These are phyloP conservation scores for Enteromius anoplus DNA, from an alignment of 2,797 vertebrate genomes.

Conservation along the genomic window DNA sequence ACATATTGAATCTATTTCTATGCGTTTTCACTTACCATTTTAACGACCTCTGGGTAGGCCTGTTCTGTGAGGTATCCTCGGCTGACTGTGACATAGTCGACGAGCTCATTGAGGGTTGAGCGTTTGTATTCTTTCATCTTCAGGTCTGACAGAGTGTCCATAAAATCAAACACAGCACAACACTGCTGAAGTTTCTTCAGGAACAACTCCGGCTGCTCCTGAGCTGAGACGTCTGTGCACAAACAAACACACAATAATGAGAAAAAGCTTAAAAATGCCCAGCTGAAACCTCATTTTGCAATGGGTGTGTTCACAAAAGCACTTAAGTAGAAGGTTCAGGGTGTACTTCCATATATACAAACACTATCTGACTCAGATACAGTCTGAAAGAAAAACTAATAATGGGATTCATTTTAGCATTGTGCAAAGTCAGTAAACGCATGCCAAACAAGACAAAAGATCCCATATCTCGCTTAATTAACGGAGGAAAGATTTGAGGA, in stretches of 20 bases:
- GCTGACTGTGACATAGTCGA: slow-evolving; percentile 99
- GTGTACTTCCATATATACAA: slow-evolving; percentile 13
- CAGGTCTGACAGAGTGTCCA: slow-evolving; percentile 99
- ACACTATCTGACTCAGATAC: background rate
- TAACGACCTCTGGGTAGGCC: slow-evolving; percentile 99
- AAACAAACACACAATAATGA: background rate
- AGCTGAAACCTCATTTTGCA: background rate
- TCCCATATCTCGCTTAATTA: background rate
- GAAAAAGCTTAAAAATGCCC: background rate
- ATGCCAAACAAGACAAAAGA: background rate
- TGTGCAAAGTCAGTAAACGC: background rate
- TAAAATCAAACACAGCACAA: slow-evolving; percentile 99
- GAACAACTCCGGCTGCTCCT: slow-evolving; percentile 99
- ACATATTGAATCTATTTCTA: too few species aligned
- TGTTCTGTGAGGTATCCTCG: slow-evolving; percentile 98
- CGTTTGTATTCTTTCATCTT: slow-evolving; percentile 99
- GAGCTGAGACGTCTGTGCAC: slow-evolving; percentile 90
- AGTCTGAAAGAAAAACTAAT: slow-evolving; percentile 1
- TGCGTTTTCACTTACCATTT: slow-evolving; percentile 79
- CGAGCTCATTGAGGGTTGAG: slow-evolving; percentile 99
- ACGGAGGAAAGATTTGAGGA: background rate
- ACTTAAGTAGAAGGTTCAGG: slow-evolving; percentile 6
- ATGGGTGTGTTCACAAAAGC: slow-evolving; percentile 1
- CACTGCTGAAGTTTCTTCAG: slow-evolving; percentile 99
- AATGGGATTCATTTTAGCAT: background rate